These are phyloP conservation scores for Panopea generosa DNA, from an alignment of 2,888 invertebrate species.

Conservation along the genomic window DNA sequence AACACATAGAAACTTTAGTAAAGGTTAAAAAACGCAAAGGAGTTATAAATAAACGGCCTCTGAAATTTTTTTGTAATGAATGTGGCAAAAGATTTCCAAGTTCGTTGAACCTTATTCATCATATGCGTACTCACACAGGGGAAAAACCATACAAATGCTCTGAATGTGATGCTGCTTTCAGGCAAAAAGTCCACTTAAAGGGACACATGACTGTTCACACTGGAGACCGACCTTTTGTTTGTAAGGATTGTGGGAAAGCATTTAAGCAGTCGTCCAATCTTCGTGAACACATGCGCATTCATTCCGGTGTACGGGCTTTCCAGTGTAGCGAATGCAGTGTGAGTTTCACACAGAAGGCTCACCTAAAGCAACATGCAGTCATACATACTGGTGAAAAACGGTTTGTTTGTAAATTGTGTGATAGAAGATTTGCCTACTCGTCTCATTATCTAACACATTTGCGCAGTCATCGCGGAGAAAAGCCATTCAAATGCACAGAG, in stretches of 20 bases:
- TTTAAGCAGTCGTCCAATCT: neutral
- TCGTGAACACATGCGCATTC: neutral
- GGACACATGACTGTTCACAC: constrained; percentile 9
- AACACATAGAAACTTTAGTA: no score
- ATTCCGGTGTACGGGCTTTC: neutral
- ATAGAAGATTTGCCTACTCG: neutral
- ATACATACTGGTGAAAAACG: neutral
- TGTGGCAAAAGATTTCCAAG: neutral
- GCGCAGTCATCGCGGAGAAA: neutral
- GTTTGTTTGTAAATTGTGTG: neutral
- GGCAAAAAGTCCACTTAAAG: neutral
- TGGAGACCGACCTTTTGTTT: neutral
- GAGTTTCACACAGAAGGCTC: neutral
- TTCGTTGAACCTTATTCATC: neutral
- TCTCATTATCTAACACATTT: neutral
- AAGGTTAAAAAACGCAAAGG: no score
- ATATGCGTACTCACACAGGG: neutral
- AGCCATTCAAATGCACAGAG: neutral
- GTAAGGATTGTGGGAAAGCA: neutral
- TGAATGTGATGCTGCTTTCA: neutral
- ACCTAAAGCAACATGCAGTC: neutral
- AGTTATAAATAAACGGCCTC: no score
- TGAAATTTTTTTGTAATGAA: neutral
- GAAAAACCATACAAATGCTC: neutral
- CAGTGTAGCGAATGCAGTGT: neutral